These are phyloP conservation scores for Probosciger aterrimus DNA, from an alignment of 2,113 vertebrate genomes.

Conservation along the genomic window DNA sequence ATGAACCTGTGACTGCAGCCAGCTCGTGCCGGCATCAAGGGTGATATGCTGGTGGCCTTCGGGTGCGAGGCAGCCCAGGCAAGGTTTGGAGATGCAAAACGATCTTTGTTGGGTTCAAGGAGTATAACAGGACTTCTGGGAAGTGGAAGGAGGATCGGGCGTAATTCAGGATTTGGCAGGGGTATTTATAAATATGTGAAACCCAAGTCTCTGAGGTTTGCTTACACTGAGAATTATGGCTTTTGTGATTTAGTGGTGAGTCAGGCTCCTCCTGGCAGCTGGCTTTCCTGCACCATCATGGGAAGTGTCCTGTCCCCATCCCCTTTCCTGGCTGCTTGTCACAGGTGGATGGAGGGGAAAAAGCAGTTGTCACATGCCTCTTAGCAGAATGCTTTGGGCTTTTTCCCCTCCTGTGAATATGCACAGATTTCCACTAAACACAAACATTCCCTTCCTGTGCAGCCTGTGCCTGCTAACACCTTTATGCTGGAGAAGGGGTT, in stretches of 20 bases:
- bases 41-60: background rate
- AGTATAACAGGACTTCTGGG: background rate
- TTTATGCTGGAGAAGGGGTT: background rate
- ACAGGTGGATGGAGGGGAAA: background rate
- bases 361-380: background rate
- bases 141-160: background rate
- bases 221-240: background rate
- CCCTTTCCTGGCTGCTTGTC: background rate
- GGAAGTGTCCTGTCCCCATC: background rate
- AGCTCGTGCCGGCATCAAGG: background rate
- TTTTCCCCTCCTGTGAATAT: fast-evolving
- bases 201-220: background rate
- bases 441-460: background rate
- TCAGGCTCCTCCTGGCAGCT: constrained; percentile 22
- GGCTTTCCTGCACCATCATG: background rate
- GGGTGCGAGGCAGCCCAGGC: background rate
- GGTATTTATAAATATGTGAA: background rate
- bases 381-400: background rate
- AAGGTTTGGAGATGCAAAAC: background rate
- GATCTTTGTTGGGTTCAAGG: background rate
- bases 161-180: background rate
- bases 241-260: background rate
- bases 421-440: background rate
- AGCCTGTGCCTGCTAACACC: background rate
- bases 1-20: background rate